Evolutionary conservation across 2,888 invertebrate genomes (phyloP), one percentile per base, ranked within the genome.

Genomic region (Temnothorax unifasciatus): DNA sequence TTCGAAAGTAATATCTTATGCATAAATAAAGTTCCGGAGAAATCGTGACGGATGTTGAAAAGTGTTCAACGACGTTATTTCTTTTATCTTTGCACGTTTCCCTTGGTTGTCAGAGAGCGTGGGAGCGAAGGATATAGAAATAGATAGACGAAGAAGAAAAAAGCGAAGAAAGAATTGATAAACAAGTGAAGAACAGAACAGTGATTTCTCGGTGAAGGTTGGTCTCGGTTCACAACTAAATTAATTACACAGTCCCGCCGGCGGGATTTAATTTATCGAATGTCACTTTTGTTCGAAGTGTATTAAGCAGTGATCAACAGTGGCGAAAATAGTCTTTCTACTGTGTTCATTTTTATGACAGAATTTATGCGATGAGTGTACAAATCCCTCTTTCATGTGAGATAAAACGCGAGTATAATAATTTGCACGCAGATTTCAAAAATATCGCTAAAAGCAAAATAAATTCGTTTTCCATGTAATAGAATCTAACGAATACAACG

Each of bases 201-300:
- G 38, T 52, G 41, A 41, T 15, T 13, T 47, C 21, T 57, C 29
- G 41, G 25, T 38, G 85, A 68, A 75, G 85, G 87, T 83, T 83
- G 84, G 83, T 85, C 81, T 52, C 74, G 66, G 73, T 54, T 21
- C 82, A 71, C 57, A 64, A 25, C n/a, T 59, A 74, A 88, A 88
- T 85, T 89, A 77, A 89, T 88, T 82, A 79, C 64, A 68, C 13
- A 21, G 15, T 21, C 9, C 5, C 34, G 63, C 57, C 61, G 69
- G 81, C 64, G 69, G 66, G 61, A 83, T 76, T 83, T 64, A 52
- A 77, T 85, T 81, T 69, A 21, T 74, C 61, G 64, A 64, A 85
- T 64, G 84, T 69, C 76, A 71, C 38, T 41, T 47, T 81, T 47
- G 34, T 57, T 41, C 5, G 3, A 75, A 47, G 47, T 75, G 29